Conservation (phyloP, 2,113 vertebrate species). For the Penelope pileata region DNA sequence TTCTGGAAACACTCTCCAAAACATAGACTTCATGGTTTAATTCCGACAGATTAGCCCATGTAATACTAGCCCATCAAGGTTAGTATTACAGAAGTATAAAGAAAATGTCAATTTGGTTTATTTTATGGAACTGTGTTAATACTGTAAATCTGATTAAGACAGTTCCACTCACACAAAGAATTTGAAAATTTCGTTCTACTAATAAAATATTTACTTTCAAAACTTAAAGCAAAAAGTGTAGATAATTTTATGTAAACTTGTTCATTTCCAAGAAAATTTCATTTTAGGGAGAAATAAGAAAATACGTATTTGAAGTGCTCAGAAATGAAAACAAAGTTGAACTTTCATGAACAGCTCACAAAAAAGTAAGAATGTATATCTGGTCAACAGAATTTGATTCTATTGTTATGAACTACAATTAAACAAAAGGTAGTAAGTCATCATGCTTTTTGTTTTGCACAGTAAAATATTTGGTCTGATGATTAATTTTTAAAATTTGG, state of each 20-base stretch:
- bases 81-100: not conserved
- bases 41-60: not conserved
- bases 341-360: not conserved
- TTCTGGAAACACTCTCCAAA: not conserved
- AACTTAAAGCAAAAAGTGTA: not conserved
- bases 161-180: not conserved
- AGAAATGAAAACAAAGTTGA: not conserved
- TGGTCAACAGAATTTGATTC: not conserved
- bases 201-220: not conserved
- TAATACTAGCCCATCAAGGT: not conserved
- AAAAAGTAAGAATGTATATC: not conserved
- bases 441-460: not conserved
- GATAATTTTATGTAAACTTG: not conserved
- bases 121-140: not conserved
- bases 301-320: not conserved
- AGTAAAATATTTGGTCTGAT: not conserved
- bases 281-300: not conserved
- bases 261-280: not conserved
- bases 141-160: not conserved
- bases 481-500: not conserved
- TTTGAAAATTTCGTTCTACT: not conserved
- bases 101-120: not conserved
- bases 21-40: not conserved
- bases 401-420: not conserved
- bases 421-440: not conserved